Percentiles rank a stretch among this genome's conserved stretches.
Conservation (phyloP, 2,797 vertebrate species). For the Eulemur mongoz region DNA sequence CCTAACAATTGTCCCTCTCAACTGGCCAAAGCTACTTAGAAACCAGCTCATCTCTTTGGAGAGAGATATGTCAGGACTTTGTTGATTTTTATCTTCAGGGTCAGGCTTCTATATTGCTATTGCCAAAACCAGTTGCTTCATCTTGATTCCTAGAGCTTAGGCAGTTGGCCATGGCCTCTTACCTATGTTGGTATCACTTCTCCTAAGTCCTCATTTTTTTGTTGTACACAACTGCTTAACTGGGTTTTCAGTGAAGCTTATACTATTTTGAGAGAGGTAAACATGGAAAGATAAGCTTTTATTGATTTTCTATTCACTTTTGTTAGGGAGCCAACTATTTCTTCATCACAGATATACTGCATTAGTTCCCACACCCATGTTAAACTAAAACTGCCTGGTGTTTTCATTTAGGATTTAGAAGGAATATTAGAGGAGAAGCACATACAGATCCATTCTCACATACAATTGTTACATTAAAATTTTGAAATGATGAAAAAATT, state of each 20-base stretch:
- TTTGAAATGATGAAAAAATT: neutral
- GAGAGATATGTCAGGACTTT: neutral
- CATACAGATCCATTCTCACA: neutral
- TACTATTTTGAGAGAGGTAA: neutral
- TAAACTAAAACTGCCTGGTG: neutral
- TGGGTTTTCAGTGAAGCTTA: neutral
- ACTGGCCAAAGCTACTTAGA: neutral
- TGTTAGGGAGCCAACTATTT: neutral
- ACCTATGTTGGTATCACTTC: neutral
- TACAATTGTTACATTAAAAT: neutral
- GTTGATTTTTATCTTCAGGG: neutral
- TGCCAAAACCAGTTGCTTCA: neutral
- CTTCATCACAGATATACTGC: neutral
- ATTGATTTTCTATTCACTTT: neutral
- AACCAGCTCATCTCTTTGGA: neutral
- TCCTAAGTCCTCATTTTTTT: neutral
- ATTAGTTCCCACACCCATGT: neutral
- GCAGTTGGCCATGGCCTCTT: neutral
- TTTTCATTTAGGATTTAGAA: constrained; percentile 4
- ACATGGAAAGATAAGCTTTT: neutral
- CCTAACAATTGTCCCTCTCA: neutral
- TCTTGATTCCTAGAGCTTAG: neutral
- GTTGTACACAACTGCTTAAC: neutral
- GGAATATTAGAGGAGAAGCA: neutral
- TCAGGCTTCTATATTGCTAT: neutral